Evolutionary conservation across 2,113 vertebrate species (phyloP).

Genomic region (Clarias macrocephalus): DNA sequence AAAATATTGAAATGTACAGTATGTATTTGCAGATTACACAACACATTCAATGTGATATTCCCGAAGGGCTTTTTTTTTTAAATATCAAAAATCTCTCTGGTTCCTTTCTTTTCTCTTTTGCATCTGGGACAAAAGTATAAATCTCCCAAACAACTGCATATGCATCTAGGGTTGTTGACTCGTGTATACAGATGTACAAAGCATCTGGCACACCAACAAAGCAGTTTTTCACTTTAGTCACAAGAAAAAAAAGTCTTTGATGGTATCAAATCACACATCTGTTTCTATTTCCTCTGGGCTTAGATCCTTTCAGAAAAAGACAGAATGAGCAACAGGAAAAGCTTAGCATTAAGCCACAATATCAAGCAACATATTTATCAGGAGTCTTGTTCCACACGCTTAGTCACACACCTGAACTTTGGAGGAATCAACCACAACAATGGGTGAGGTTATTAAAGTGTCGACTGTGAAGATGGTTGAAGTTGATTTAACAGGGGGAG

Average conservation of each 20-base stretch:
- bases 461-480: not conserved
- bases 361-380: conserved; percentile 7
- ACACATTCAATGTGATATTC: not conserved
- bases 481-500: not conserved
- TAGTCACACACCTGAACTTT: not conserved
- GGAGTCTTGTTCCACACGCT: not conserved
- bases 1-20: not conserved
- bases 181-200: not conserved
- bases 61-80: not conserved
- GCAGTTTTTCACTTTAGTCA: not conserved
- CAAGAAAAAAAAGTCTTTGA: not conserved
- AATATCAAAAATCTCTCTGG: not conserved
- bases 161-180: not conserved
- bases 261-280: not conserved
- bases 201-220: not conserved
- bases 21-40: not conserved
- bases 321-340: conserved; percentile 31
- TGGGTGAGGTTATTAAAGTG: not conserved
- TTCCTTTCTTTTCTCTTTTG: not conserved
- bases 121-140: not conserved
- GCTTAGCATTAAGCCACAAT: not conserved
- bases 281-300: conserved; percentile 8
- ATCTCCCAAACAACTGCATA: not conserved
- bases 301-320: not conserved
- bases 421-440: not conserved